These are phyloP conservation scores for Typhlichthys subterraneus DNA, from an alignment of 2,797 vertebrate genomes.

Conservation along the genomic window DNA sequence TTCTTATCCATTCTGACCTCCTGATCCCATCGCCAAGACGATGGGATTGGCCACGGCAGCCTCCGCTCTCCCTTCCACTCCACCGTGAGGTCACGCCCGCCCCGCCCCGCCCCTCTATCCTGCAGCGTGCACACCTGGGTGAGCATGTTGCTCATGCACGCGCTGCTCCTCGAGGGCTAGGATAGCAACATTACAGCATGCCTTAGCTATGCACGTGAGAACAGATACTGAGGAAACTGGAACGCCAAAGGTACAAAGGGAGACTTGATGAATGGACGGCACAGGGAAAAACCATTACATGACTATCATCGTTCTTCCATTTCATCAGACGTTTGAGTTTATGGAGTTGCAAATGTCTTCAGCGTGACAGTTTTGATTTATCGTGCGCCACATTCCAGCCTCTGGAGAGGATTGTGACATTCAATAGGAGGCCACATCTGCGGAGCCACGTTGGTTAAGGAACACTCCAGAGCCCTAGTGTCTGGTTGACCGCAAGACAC, in stretches of 20 bases:
- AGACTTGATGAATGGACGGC: slow-evolving; percentile 13
- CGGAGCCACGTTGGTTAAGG: slow-evolving; percentile 37
- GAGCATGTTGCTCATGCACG: slow-evolving; percentile 11
- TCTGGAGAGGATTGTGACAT: slow-evolving; percentile 35
- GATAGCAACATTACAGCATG: slow-evolving; percentile 43
- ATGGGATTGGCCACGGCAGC: slow-evolving; percentile 57
- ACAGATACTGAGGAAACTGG: slow-evolving; percentile 28
- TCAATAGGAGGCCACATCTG: slow-evolving; percentile 61
- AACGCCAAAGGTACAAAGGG: background rate
- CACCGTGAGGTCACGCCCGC: slow-evolving; percentile 52
- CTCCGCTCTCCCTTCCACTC: slow-evolving; percentile 31
- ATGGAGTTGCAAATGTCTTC: slow-evolving; percentile 33
- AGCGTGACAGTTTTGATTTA: slow-evolving; percentile 22
- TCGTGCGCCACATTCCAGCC: slow-evolving; percentile 26
- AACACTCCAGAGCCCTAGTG: slow-evolving; percentile 45
- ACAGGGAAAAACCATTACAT: slow-evolving; percentile 6
- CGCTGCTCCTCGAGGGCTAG: background rate
- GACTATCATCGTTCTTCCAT: slow-evolving; percentile 2
- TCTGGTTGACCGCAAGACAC: slow-evolving; percentile 41
- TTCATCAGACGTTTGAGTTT: slow-evolving; percentile 17
- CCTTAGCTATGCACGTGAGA: slow-evolving; percentile 29
- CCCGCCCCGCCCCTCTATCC: slow-evolving; percentile 22
- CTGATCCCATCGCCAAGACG: slow-evolving; percentile 44
- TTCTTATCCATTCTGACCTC: background rate
- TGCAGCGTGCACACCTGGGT: slow-evolving; percentile 16